Evolutionary conservation across 37 sponge, comb jelly and placozoan genomes (phyloP), one percentile per base, ranked within the genome.

Genomic region (Tethya wilhelma): DNA sequence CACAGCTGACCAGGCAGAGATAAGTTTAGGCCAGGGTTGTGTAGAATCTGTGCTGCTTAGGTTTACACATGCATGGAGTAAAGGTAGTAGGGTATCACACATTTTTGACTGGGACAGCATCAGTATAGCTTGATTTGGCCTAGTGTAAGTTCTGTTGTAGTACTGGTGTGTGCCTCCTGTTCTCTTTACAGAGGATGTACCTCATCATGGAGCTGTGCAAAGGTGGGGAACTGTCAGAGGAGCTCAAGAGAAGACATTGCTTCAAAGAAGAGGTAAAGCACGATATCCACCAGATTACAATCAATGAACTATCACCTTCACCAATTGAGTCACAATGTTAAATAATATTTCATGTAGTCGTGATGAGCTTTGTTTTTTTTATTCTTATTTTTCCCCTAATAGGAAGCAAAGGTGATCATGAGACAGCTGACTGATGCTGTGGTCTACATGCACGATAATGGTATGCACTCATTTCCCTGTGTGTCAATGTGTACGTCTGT

Each of bases 201-300:
- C 25, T 96, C 14, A 78, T 96, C 1, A 68, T 96, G 86, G 97
- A 96, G 74, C 69, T 94, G 78, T 96, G 97, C 59, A 75, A 64
- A 14, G 92, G 92, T 63, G 97, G 97, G 28, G 97, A 90, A 45
- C 74, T 96, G 55, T 73, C 85, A 12, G 69, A 62, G 37, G n/a
- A 78, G 42, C 73, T 96, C 32, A 88, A 79, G 45, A 68, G 75
- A 60, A 65, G 81, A 7, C 67, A 77, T 4, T 67, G 75, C 57
- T 87, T 91, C 66, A 81, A 64, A 73, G 97, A 96, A 82, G 55
- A 90, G 59, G 96, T 93, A 45, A 26, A 8, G 7, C 7, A 6
- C 28, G 17, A 7, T 5, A 59, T 59, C 23, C 5, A 59, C n/a
- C 7, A 2, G 14, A 6, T 17, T 33, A 31, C 2, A 56, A 12